Conservation (phyloP, 2,888 invertebrate genomes). For the Cotesia congregata region DNA sequence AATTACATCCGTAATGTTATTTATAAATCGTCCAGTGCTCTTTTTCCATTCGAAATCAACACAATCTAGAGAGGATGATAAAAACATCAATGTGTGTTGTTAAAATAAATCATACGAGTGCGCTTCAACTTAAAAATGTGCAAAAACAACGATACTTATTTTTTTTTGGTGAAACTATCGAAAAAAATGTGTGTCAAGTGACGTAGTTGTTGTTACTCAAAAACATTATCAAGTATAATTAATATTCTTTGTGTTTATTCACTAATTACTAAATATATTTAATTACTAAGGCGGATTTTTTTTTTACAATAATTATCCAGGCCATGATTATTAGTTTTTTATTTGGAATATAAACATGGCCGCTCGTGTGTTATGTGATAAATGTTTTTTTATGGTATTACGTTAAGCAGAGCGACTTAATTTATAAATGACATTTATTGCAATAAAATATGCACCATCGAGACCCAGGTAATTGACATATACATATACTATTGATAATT, state of each 20-base stretch:
- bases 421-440: constrained; percentile 51
- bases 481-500: constrained; percentile 1
- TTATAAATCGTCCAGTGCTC: neutral
- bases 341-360: constrained; percentile 65
- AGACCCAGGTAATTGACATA: constrained; percentile 58
- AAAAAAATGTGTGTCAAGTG: neutral
- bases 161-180: neutral
- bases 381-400: constrained; percentile 58
- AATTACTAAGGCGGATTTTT: neutral
- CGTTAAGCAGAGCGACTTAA: constrained; percentile 49
- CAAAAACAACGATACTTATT: neutral
- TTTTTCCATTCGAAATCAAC: neutral
- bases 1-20: neutral
- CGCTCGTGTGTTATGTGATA: constrained; percentile 63
- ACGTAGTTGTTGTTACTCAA: neutral
- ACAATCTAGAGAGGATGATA: neutral
- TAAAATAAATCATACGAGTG: neutral
- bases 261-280: neutral
- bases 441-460: constrained; percentile 55
- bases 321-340: constrained; percentile 23
- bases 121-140: neutral
- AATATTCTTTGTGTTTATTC: neutral
- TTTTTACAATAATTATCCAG: constrained; percentile 26
- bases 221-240: neutral
- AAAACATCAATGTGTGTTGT: neutral